Conservation (phyloP, 2,797 vertebrate species). For the Falco cherrug region DNA sequence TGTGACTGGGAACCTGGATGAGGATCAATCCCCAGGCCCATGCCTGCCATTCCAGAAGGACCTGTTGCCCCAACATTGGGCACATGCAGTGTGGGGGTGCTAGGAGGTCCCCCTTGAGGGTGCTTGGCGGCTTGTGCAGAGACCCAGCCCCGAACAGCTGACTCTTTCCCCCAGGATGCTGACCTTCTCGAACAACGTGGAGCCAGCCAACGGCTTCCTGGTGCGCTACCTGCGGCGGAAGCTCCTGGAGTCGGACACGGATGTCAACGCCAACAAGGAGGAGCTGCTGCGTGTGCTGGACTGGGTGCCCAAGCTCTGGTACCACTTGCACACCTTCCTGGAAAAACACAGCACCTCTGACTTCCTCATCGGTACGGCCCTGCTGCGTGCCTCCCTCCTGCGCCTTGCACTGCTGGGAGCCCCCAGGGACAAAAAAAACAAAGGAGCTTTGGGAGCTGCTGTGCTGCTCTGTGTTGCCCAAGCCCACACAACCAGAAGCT, state of each 20-base stretch:
- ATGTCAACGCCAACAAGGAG: conserved; percentile 78
- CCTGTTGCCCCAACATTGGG: background rate
- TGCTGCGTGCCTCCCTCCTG: background rate
- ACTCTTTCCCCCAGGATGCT: conserved; percentile 84
- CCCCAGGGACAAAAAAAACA: background rate
- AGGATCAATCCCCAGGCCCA: background rate
- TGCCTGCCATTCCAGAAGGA: background rate
- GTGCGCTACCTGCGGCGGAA: conserved; percentile 93
- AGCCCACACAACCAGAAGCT: background rate
- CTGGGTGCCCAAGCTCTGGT: conserved; percentile 98
- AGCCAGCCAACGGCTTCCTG: conserved; percentile 94
- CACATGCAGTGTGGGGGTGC: background rate
- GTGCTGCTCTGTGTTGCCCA: background rate
- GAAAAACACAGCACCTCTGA: conserved; percentile 98
- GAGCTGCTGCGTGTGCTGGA: conserved; percentile 89
- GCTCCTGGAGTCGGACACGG: conserved; percentile 87
- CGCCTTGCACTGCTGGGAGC: fast-evolving
- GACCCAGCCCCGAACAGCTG: background rate
- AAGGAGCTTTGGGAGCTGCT: fast-evolving
- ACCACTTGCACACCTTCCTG: conserved; percentile 94
- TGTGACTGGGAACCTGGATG: background rate
- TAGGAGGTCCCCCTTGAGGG: background rate
- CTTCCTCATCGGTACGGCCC: conserved; percentile 90
- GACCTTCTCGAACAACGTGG: conserved; percentile 96
- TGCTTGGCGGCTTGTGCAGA: background rate